These are phyloP conservation scores for Lerista edwardsae DNA, from an alignment of 2,797 vertebrate genomes.

Conservation along the genomic window DNA sequence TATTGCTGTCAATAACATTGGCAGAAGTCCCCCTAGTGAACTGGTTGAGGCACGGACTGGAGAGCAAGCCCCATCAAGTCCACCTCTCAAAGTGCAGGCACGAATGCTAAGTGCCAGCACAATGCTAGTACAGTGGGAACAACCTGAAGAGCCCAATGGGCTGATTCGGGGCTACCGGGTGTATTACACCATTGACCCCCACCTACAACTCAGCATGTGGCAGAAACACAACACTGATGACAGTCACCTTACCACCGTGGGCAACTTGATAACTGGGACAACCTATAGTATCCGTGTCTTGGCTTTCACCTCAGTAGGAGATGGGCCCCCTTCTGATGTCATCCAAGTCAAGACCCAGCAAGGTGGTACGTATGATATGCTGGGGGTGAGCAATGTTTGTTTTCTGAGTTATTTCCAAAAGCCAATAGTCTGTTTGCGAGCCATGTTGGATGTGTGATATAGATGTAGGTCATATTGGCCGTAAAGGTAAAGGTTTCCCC, in stretches of 20 bases:
- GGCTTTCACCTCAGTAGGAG: slow-evolving; percentile 93
- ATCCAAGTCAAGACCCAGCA: slow-evolving; percentile 96
- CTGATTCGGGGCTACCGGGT: slow-evolving; percentile 91
- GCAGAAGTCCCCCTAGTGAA: slow-evolving; percentile 88
- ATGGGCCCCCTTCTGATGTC: slow-evolving; percentile 89
- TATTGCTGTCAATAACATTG: slow-evolving; percentile 94
- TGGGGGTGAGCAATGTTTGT: neutral
- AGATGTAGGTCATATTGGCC: neutral
- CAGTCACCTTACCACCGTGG: slow-evolving; percentile 89
- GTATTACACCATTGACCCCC: slow-evolving; percentile 85
- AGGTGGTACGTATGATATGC: slow-evolving; percentile 84
- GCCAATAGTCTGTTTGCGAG: neutral
- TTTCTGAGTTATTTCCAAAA: neutral
- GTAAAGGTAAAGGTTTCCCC: too few relatives aligned
- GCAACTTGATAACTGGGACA: slow-evolving; percentile 86
- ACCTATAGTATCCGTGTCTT: slow-evolving; percentile 93
- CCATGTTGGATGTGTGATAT: neutral
- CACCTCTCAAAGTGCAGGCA: slow-evolving; percentile 89
- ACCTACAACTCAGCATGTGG: slow-evolving; percentile 87
- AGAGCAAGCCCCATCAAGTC: slow-evolving; percentile 93
- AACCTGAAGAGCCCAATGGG: slow-evolving; percentile 94
- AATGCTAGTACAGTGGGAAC: slow-evolving; percentile 95
- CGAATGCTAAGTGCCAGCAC: slow-evolving; percentile 93
- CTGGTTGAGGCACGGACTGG: slow-evolving; percentile 89
- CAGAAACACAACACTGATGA: slow-evolving; percentile 91